Conservation (phyloP, 2,888 invertebrate genomes). For the Lapara coniferarum region DNA sequence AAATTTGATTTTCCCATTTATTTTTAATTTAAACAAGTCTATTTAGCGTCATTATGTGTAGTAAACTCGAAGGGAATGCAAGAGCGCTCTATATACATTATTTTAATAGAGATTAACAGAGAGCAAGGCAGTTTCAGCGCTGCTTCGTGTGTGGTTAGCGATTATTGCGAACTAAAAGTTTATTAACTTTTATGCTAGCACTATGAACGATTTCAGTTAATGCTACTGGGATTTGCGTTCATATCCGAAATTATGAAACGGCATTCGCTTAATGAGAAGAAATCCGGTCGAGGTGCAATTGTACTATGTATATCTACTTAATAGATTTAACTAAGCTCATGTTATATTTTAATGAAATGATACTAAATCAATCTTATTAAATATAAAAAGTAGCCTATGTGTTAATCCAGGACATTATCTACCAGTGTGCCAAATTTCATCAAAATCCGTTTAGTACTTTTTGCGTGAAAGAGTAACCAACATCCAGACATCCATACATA, state of each 20-base stretch:
- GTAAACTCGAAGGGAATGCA: constrained; percentile 37
- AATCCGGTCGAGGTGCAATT: neutral
- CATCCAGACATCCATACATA: too few relatives aligned
- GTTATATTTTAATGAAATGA: too few relatives aligned
- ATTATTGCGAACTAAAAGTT: constrained; percentile 17
- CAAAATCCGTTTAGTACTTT: too few relatives aligned
- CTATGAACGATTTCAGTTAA: neutral
- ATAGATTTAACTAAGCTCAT: too few relatives aligned
- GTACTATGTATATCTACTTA: too few relatives aligned
- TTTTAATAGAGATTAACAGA: constrained; percentile 20
- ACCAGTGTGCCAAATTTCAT: too few relatives aligned
- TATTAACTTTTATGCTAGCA: constrained; percentile 17
- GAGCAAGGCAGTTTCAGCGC: constrained; percentile 13
- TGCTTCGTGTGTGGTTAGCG: constrained; percentile 31
- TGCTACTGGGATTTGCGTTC: neutral
- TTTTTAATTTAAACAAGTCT: constrained; percentile 40
- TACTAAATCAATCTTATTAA: too few relatives aligned
- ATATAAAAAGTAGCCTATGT: too few relatives aligned
- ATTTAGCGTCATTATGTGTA: constrained; percentile 40
- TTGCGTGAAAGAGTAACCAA: too few relatives aligned
- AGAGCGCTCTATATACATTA: constrained; percentile 9
- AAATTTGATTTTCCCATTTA: constrained; percentile 54
- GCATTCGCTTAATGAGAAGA: neutral
- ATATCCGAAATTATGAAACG: neutral
- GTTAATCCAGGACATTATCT: too few relatives aligned